These are phyloP conservation scores for Coregonus sp. DNA, from an alignment of 2,797 vertebrate species.

Conservation along the genomic window DNA sequence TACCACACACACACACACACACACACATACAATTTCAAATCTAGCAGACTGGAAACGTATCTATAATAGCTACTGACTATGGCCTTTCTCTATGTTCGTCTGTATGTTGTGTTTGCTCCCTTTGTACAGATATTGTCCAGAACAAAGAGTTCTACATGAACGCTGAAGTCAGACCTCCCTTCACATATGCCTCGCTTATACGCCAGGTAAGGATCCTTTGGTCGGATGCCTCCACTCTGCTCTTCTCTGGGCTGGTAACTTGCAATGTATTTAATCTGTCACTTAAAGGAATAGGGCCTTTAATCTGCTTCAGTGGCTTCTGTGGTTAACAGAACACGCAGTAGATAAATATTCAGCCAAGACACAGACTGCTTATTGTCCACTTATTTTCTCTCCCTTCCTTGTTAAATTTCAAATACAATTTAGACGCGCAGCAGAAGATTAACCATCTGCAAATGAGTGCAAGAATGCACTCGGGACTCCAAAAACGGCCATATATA, in stretches of 20 bases:
- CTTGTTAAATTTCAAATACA: constrained; percentile 60
- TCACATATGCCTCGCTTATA: constrained; percentile 99
- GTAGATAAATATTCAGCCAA: constrained; percentile 33
- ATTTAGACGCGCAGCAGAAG: constrained; percentile 58
- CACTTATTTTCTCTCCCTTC: constrained; percentile 3
- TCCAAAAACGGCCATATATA: constrained; percentile 84
- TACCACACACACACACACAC: not conserved
- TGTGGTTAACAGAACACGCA: constrained; percentile 1
- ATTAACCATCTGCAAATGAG: constrained; percentile 67
- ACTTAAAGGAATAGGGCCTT: constrained; percentile 20
- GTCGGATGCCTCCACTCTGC: not conserved
- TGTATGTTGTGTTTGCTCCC: constrained; percentile 20
- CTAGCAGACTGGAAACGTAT: not conserved
- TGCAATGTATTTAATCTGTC: constrained; percentile 33
- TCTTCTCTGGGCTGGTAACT: not conserved
- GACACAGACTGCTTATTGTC: constrained; percentile 37
- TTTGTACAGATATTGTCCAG: constrained; percentile 93
- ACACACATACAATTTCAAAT: constrained; percentile 8
- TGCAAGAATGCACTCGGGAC: constrained; percentile 62
- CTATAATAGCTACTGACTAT: not conserved
- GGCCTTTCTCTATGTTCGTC: not conserved
- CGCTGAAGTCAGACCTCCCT: constrained; percentile 95
- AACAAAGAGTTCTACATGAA: constrained; percentile 99
- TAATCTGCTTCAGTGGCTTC: constrained; percentile 19
- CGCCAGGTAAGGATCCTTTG: constrained; percentile 87